Conservation (phyloP, 1,140 invertebrate genomes). For the Drosophila bocki region DNA sequence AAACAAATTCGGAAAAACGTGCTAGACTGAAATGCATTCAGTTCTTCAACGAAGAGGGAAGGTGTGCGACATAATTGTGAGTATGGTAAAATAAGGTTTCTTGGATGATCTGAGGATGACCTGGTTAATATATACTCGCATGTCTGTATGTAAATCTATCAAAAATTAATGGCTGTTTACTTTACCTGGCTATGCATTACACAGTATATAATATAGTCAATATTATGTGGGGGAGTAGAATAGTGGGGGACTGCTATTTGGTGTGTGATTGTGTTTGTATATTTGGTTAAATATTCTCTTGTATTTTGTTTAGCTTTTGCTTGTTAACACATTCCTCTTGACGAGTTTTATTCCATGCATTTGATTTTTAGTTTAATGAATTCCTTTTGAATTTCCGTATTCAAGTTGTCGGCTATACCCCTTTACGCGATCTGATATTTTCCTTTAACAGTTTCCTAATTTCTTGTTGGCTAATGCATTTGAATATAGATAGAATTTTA, state of each 20-base stretch:
- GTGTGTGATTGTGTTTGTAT: conserved; percentile 51
- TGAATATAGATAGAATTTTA: conserved; percentile 57
- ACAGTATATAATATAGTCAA: conserved; percentile 24
- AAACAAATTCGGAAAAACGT: conserved; percentile 38
- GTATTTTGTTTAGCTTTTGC: conserved; percentile 60
- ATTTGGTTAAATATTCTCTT: conserved; percentile 64
- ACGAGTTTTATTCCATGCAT: conserved; percentile 80
- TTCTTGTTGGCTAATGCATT: conserved; percentile 41
- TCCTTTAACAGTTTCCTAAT: conserved; percentile 45
- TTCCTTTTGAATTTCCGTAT: conserved; percentile 35
- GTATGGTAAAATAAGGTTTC: conserved; percentile 11
- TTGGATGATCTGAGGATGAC: conserved; percentile 17
- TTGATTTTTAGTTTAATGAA: conserved; percentile 52
- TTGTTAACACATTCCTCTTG: conserved; percentile 84
- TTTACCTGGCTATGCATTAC: conserved; percentile 36
- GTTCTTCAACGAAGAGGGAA: conserved; percentile 65
- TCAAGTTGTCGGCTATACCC: conserved; percentile 30
- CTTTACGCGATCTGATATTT: conserved; percentile 41
- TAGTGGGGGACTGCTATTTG: conserved; percentile 36
- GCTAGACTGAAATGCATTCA: conserved; percentile 50
- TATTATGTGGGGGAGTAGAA: conserved; percentile 16
- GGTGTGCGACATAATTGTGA: conserved; percentile 25
- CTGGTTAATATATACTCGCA: conserved; percentile 16
- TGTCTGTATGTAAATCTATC: conserved; percentile 76
- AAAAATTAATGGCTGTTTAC: conserved; percentile 70